Base-by-base conservation (phyloP, 1,140 invertebrate species). In the Epicauta chinensis region DNA sequence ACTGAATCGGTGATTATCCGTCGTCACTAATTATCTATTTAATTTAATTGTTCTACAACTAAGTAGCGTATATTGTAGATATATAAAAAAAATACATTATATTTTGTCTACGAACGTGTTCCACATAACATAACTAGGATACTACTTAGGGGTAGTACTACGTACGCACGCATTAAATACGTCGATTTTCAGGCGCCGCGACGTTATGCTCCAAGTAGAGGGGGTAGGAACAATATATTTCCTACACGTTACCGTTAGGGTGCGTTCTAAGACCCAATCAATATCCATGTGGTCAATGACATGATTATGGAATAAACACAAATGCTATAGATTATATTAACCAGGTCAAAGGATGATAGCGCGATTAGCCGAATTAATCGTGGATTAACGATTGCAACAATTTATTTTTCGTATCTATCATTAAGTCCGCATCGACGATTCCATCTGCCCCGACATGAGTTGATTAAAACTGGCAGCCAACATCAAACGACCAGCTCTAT, bases 151-250 rank as follows among this genome's bases (percentile, higher is more conserved):
- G 38, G 47, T 40, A 40, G 37, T 50, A 50, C 36, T 50, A 39
- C 40, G 29, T 16, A 15, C 14, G 11, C 37, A 39, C 37, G 16
- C n/a, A 39, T 13, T 9, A 14, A 9, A 10, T 23, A 55, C 53
- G 53, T 55, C 53, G 53, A 55, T 55, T 55, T 55, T 55, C 40
- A 43, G 53, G 53, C 53, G 53, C 53, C 53, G 53, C 37, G 45
- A 49, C 46, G 53, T 12, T 34, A 12, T 34, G 5, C 17, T 14
- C 3, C 40, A 31, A 38, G n/a, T 40, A 15, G 36, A 14, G 12
- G 46, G 46, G 46, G 46, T 34, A 10, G 35, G 45, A 29, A 13
- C 16, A 46, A 34, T 46, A 15, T 31, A 48, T 17, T 54, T 49
- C 3, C 17, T 16, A n/a, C 16, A 51, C 39, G 16, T 30, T 37